Evolutionary conservation across 2,113 vertebrate genomes (phyloP).

Genomic region (Accipiter virgatus): DNA sequence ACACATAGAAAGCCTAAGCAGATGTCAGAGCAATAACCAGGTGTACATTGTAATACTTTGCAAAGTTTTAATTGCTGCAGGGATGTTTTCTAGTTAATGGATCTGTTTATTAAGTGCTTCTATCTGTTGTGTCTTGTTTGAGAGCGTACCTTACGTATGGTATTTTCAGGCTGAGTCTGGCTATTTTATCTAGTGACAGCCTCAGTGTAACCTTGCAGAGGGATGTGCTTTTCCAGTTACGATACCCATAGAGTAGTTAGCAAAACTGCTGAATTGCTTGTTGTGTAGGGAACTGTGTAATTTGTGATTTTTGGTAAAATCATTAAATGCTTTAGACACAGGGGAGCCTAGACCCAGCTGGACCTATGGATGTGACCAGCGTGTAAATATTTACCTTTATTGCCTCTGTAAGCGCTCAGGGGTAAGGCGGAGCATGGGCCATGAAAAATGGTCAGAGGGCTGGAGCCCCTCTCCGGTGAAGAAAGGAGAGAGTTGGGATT

Average conservation of each 20-base stretch:
- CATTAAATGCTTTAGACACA: neutral
- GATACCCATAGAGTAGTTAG: accelerated
- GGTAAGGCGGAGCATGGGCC: neutral
- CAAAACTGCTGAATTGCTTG: neutral
- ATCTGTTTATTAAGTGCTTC: slow-evolving; percentile 8
- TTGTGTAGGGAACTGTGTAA: neutral
- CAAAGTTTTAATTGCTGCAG: slow-evolving; percentile 33
- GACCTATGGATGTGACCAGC: neutral
- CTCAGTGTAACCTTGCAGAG: neutral
- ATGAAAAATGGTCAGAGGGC: neutral
- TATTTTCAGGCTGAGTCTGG: neutral
- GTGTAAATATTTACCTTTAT: neutral
- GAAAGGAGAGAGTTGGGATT: neutral
- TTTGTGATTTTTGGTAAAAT: neutral
- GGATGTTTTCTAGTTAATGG: slow-evolving; percentile 4
- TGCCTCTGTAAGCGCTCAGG: neutral
- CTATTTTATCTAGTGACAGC: neutral
- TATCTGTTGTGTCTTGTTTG: neutral
- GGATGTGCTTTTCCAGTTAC: neutral
- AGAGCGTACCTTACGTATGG: neutral
- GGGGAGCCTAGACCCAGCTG: neutral
- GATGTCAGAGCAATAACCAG: slow-evolving; percentile 57
- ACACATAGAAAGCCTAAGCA: slow-evolving; percentile 18
- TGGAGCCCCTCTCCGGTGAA: neutral
- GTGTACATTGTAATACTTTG: neutral